Evolutionary conservation across 2,888 invertebrate species (phyloP), one percentile per base, ranked within the genome.

Genomic region (Noctua pronuba): DNA sequence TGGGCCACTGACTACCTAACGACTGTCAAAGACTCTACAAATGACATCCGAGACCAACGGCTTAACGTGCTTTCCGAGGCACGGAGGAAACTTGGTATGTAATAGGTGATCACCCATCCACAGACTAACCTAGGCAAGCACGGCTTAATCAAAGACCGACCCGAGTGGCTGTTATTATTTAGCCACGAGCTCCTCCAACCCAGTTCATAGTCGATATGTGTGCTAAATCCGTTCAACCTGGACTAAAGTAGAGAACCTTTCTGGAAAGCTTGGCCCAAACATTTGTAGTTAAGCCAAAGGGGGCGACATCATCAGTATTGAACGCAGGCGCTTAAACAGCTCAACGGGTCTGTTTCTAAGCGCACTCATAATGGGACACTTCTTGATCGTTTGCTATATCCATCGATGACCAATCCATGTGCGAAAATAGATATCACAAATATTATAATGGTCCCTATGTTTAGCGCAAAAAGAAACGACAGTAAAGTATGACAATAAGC

Each of bases 341-440:
- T 0, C 35, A 4, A 2, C 5, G 7, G 8, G 6, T 35, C 62
- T 28, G 8, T 55, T 52, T 31, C 28, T 18, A 52, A 28, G 44
- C n/a, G n/a, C 16, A 13, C 16, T 41, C 13, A 18, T 31, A 46
- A 80, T 28, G 4, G 28, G 4, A 2, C 13, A 35, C n/a, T 6
- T 16, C 24, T 66, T 38, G 28, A 55, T 65, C n/a, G 75, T 31
- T 31, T n/a, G 31, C 65, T 79, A 44, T 52, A 60, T 28, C n/a
- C 11, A 58, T 77, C 28, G 58, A 66, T 58, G 64, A 79, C 41
- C 38, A 41, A 55, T 81, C 1, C 13, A 24, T 81, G 28, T 52
- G 11, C 77, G 49, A 58, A 58, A 77, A 83, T 79, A 77, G 58
- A 49, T 62, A 41, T 41, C 58, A 58, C 6, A n/a, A 24, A 41